Base-by-base conservation (phyloP, 2,113 vertebrate species). In the Colistium nudipinnis region DNA sequence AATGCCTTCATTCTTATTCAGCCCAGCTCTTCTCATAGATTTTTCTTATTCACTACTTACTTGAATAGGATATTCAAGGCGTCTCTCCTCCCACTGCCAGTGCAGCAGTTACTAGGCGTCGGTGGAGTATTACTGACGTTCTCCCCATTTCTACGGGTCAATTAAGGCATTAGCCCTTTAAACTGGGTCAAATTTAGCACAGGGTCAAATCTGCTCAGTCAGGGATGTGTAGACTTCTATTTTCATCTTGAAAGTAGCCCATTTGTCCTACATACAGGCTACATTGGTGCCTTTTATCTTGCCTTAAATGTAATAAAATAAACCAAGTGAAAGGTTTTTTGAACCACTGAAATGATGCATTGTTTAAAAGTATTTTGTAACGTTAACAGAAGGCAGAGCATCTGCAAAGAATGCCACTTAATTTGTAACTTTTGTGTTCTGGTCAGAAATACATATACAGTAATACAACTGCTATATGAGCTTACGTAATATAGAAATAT, bases 1-100 rank as follows among this genome's bases (percentile, higher is more conserved):
- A 81, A 78, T 84, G 76, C 76, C 82, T 80, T 88, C 74, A 82
- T 90, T 89, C 69, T 64, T 62, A 90, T 89, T 87, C 87, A 77
- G 82, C 56, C 49, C 76, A 22, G 69, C 65, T 55, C 71, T 54
- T 64, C 67, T 70, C 74, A 61, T 63, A 76, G 69, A 79, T 80
- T 83, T n/a, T 76, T 68, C 62, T 85, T 70, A 82, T 85, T 88
- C 82, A 78, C 31, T 59, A 25, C 78, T 88, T 74, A 66, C 72
- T 80, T 88, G 79, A 84, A 72, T 78, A 71, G 56, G 78, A 76
- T 72, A 82, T 79, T 85, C 77, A 83, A 86, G 78, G 78, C 73
- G 65, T 52, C 63, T 66, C 63, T 86, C 47, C 64, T 82, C 82
- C 75, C 45, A 60, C 51, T 73, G 81, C 74, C 41, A 62, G 68